phyloP scores from a whole-genome alignment of 2,888 invertebrate species.

The Mimumesa dahlbomi region DNA sequence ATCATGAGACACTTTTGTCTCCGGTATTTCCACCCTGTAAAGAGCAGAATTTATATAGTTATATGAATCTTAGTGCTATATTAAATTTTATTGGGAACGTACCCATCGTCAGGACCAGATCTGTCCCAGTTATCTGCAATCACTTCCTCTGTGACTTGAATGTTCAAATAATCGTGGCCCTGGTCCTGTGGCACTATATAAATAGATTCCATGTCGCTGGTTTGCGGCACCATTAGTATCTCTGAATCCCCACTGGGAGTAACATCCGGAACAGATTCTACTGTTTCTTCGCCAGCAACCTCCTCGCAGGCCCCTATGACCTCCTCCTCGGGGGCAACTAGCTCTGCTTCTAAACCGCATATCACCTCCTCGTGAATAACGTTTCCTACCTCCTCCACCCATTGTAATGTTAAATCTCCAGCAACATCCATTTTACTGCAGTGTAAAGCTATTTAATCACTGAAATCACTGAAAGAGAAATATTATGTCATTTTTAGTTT shows the following conservation, averaged over 20 bases:
- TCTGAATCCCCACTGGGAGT: slow-evolving; percentile 68
- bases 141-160: slow-evolving; percentile 89
- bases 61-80: background rate
- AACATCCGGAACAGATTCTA: slow-evolving; percentile 69
- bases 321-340: slow-evolving; percentile 77
- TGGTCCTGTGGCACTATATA: slow-evolving; percentile 81
- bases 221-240: slow-evolving; percentile 76
- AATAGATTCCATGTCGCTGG: slow-evolving; percentile 79
- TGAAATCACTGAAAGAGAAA: slow-evolving; percentile 68
- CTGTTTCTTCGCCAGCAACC: slow-evolving; percentile 78
- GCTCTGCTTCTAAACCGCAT: slow-evolving; percentile 81
- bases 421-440: slow-evolving; percentile 73
- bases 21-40: slow-evolving; percentile 86
- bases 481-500: slow-evolving; percentile 12
- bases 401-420: slow-evolving; percentile 76
- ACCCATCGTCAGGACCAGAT: slow-evolving; percentile 88
- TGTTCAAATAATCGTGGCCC: slow-evolving; percentile 80
- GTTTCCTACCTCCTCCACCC: slow-evolving; percentile 78
- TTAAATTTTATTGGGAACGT: slow-evolving; percentile 53
- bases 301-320: slow-evolving; percentile 81
- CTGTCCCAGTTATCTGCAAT: slow-evolving; percentile 91
- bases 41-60: slow-evolving; percentile 5
- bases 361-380: slow-evolving; percentile 82
- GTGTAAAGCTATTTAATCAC: slow-evolving; percentile 69
- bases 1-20: slow-evolving; percentile 78